A percentile compares a stretch with the other conserved stretches of the same genome.
These are phyloP conservation scores for Sinella curviseta DNA, from an alignment of 1,140 invertebrate genomes.

Conservation along the genomic window DNA sequence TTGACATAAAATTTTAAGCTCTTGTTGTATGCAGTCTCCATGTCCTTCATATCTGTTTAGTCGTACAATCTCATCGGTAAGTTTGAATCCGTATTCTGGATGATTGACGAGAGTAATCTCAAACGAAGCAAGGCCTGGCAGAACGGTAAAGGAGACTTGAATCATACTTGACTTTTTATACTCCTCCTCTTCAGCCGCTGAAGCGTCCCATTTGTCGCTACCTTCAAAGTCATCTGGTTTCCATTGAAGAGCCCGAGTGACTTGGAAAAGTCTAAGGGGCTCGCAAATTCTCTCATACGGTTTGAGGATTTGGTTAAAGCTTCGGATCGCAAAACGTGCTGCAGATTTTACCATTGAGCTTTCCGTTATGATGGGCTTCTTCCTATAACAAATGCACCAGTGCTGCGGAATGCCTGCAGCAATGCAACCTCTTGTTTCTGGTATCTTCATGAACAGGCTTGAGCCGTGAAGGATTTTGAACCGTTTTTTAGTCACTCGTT, in stretches of 20 bases:
- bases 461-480: conserved; percentile 60
- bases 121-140: neutral
- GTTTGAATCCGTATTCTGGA: neutral
- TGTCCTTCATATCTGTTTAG: conserved; percentile 13
- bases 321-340: conserved; percentile 46
- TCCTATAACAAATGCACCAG: conserved; percentile 79
- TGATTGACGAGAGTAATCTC: conserved; percentile 10
- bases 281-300: conserved; percentile 11
- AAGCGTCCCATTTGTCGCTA: neutral
- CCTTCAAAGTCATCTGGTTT: conserved; percentile 17
- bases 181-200: neutral
- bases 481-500: conserved; percentile 51
- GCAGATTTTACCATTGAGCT: neutral
- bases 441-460: conserved; percentile 74
- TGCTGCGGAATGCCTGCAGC: conserved; percentile 68
- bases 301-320: neutral
- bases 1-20: conserved; percentile 14
- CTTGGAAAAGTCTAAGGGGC: conserved; percentile 5
- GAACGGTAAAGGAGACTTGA: conserved; percentile 8
- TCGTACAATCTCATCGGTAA: conserved; percentile 14
- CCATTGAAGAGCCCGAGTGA: conserved; percentile 20
- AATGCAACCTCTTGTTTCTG: conserved; percentile 69
- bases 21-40: neutral
- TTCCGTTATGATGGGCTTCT: neutral
- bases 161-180: conserved; percentile 14